Conservation (phyloP, 1,140 invertebrate species). For the Ceratina calcarata region DNA sequence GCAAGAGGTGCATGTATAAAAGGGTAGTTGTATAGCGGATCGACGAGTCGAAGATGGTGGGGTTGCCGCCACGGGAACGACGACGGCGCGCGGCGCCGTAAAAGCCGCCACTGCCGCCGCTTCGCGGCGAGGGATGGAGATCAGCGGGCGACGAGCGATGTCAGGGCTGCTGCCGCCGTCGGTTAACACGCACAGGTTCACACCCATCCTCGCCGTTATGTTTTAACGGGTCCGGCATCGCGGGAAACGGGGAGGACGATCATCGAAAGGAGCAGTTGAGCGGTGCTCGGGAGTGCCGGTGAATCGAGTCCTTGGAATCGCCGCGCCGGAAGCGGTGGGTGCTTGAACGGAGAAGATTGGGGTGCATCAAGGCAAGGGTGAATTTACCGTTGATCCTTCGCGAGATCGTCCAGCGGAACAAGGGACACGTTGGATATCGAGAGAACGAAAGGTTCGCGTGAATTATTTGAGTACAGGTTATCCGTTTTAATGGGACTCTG, state of each 20-base stretch:
- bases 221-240: slow-evolving; percentile 28
- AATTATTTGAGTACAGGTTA: background rate
- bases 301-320: slow-evolving; percentile 9
- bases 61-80: slow-evolving; percentile 47
- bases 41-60: slow-evolving; percentile 35
- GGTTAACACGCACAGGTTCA: slow-evolving; percentile 62
- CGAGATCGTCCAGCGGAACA: background rate
- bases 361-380: background rate
- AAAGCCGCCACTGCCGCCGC: slow-evolving; percentile 52
- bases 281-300: background rate
- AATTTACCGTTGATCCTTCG: background rate
- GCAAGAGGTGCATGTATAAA: background rate
- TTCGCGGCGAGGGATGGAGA: slow-evolving; percentile 56
- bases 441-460: background rate
- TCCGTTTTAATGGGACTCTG: slow-evolving; percentile 8
- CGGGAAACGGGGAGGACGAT: slow-evolving; percentile 22
- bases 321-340: background rate
- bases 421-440: background rate
- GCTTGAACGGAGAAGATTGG: background rate
- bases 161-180: slow-evolving; percentile 61
- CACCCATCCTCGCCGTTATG: slow-evolving; percentile 55
- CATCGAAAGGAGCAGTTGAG: too few relatives aligned
- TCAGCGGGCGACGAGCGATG: slow-evolving; percentile 42
- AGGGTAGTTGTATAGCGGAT: background rate
- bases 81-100: slow-evolving; percentile 53